Base-by-base conservation (phyloP, 2,888 invertebrate species). In the Adelphocoris suturalis region DNA sequence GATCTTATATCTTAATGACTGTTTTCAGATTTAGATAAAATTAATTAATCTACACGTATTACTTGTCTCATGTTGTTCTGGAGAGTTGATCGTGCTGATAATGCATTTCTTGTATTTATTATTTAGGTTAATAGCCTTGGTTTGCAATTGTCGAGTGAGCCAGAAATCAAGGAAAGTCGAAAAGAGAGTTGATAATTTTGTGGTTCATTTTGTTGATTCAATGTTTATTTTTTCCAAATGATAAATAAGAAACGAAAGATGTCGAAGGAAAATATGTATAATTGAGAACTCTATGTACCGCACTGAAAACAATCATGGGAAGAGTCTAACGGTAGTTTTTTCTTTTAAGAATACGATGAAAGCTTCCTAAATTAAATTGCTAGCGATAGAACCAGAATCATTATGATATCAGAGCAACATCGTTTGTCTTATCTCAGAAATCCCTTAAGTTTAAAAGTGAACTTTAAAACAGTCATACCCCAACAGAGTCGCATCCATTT, bases 1-100 rank as follows among this genome's bases (percentile, higher is more conserved):
- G 68, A 68, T 68, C 68, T 68, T 68, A 68, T 68, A 68, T 19
- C 68, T 37, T 46, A 46, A 78, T 78, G 78, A 78, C 78, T 78
- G 78, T 78, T 78, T 78, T 78, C 78, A 78, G 78, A 78, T 68
- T 68, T 68, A 68, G 27, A 68, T 23, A 68, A 68, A 68, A 68
- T 68, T 68, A 68, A 68, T 68, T 23, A 68, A 61, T 61, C 61
- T 68, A 68, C 68, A 68, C 68, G 68, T 68, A 68, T 68, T 68
- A 68, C 68, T n/a, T 68, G 68, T 23, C 68, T 68, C 68, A 68
- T 68, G 19, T 61, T 68, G 68, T 68, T 68, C 68, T 12, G n/a
- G 19, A 12, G 68, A 68, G 68, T 68, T 68, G 68, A n/a, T 68
- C n/a, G 23, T 68, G 27, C 3, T 27, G 19, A 68, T 68, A 68